Base-by-base conservation (phyloP, 2,797 vertebrate genomes). In the Halcyon leucocephala region DNA sequence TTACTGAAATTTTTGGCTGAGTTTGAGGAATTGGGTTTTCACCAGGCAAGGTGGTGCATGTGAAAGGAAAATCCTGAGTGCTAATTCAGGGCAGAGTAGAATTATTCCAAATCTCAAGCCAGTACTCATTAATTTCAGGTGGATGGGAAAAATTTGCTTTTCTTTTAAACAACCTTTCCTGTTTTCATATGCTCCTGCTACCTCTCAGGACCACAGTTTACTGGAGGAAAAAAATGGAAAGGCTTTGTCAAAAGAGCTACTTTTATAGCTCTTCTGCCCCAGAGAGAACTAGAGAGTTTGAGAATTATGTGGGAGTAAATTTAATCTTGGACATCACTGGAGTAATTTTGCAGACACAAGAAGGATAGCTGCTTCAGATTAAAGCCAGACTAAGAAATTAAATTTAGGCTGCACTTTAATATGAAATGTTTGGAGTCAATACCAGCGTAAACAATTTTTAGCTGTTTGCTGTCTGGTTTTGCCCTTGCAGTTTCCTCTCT, bases 261-360 rank as follows among this genome's bases (percentile, higher is more conserved):
- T 42, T 20, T 77, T 70, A 42, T 39, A 66, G 24, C 37, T 64
- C 78, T 85, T 73, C 24, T 83, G 64, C 65, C 70, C 93, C 49
- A 79, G 64, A 57, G 22, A 4, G 1, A 93, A 20, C 35, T 66
- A 73, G 39, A 82, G 73, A 89, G 39, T 86, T 48, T 25, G 49
- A 90, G 76, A 93, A 72, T 90, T 94, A 84, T 84, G 65, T 92
- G 76, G 65, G 84, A 95, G 61, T 92, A 79, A 93, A 86, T 90
- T 86, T 95, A 89, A 86, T 95, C 73, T 86, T 87, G 28, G 79
- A 94, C 82, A 89, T 91, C 93, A 93, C 90, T 94, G 94, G 66
- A 88, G 85, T 92, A 94, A 96, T 87, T 95, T 57, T 93, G 64
- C 74, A 84, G 70, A 29, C 73, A 35, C 35, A 35, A 94, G 84